Evolutionary conservation across 2,113 vertebrate genomes (phyloP).

Genomic region (Halichoeres trimaculatus): DNA sequence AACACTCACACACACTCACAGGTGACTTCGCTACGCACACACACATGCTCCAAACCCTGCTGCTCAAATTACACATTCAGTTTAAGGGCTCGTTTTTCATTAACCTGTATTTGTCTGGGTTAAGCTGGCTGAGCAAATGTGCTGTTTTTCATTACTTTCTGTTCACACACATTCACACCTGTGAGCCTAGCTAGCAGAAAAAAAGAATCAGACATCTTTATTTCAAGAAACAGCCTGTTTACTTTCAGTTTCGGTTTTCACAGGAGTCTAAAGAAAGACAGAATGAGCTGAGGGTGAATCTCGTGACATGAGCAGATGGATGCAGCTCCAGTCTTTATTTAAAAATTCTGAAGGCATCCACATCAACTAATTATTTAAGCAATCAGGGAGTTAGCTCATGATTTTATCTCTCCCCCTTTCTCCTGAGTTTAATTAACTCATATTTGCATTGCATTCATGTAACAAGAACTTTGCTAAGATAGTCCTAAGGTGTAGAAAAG

Average conservation of each 20-base stretch:
- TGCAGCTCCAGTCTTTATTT: not conserved
- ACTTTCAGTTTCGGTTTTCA: slow-evolving; percentile 7
- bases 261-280: slow-evolving; percentile 2
- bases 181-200: slow-evolving; percentile 20
- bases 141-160: slow-evolving; percentile 55
- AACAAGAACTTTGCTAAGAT: not conserved
- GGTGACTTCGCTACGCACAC: slow-evolving; percentile 1
- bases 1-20: slow-evolving; percentile 26
- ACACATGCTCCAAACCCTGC: slow-evolving; percentile 16
- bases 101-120: slow-evolving; percentile 70
- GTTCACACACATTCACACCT: slow-evolving; percentile 32
- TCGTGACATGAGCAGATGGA: not conserved
- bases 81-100: slow-evolving; percentile 67
- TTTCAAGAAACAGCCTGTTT: slow-evolving; percentile 36
- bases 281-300: not conserved
- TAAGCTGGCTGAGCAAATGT: slow-evolving; percentile 46
- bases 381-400: not conserved
- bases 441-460: not conserved
- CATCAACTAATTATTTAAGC: slow-evolving; percentile 4
- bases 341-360: not conserved
- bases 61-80: slow-evolving; percentile 59
- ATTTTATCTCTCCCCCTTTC: not conserved
- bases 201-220: slow-evolving; percentile 23
- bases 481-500: not conserved
- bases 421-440: not conserved